Evolutionary conservation across 1,140 invertebrate species (phyloP), one percentile per base, ranked within the genome.

Genomic region (Neodiprion fabricii): DNA sequence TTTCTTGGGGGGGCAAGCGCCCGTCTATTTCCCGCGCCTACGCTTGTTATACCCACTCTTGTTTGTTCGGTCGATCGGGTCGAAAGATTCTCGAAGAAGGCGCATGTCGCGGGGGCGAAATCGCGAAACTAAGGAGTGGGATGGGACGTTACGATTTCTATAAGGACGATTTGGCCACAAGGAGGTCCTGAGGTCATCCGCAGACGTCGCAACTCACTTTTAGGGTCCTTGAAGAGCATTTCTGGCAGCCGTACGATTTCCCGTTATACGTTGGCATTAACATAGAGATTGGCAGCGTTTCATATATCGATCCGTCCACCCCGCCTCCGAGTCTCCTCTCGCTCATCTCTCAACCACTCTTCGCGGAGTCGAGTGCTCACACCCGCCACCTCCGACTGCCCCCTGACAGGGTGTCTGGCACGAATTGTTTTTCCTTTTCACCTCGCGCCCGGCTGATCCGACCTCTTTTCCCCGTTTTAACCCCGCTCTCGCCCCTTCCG

Each of bases 141-240:
- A 61, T 14, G 53, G 0, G n/a, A 61, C 5, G 3, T 17, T 61
- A 61, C 53, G 28, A 40, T 40, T 40, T 40, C 28, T 40, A 40
- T 40, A 40, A 40, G 28, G 28, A 40, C 28, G 53, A 61, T 82
- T 80, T 76, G 79, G 79, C 81, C 79, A 73, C 79, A 76, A 76
- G 74, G 76, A 82, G 84, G 79, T 84, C 83, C 84, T 77, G 84
- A 83, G 87, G 86, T 89, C 87, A 89, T 82, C 85, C 86, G 83
- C 87, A 89, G 87, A 89, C 85, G 87, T 85, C 87, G 88, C 87
- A 89, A 87, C 88, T 89, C 87, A 89, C 85, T 88, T 89, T 89
- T 87, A 88, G 87, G 85, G 85, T 84, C 84, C 81, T 77, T 85
- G 74, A 79, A 82, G 76, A 79, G 75, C 76, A 75, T 78, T 79